Evolutionary conservation across 2,888 invertebrate species (phyloP), one percentile per base, ranked within the genome.

Genomic region (Amaurobius ferox): DNA sequence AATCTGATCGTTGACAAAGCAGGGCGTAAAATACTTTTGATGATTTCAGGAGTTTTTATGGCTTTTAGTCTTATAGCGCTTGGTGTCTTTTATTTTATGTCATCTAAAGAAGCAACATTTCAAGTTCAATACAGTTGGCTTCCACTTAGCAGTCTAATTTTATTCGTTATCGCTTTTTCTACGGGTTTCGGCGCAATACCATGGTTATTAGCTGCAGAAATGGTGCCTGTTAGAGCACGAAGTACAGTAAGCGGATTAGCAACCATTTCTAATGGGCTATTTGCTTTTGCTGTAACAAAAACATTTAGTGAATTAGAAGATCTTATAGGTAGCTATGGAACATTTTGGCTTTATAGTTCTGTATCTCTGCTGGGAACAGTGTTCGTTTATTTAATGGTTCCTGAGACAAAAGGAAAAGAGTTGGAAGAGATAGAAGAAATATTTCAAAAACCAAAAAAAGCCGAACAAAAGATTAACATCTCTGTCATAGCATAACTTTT

Each of bases 351-450:
- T 87, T 98, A 97, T 91, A 94, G 95, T 16, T 90, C 92, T 9
- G 94, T 96, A 89, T 76, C 94, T n/a, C 95, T 95, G 55, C 91
- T 97, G 79, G 92, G 95, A 89, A 98, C 97, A 91, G 95, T 96
- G 7, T 94, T 95, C 91, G 95, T 96, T 5, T 94, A 95, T 90
- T 92, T 95, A 89, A 95, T 94, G 90, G 96, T 98, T 71, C 98
- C 98, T 19, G 98, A 98, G 92, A 98, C 98, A 0, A 95, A 95
- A 90, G 98, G 98, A 29, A 95, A 95, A 91, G 95, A 95, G 89
- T 93, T 98, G 88, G 97, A 98, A 91, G 98, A 98, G 90, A 98
- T 98, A 90, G 96, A 95, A 91, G 74, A 44, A 0, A 16, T 77
- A 30, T 87, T 87, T 74, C 9, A 48, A n/a, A 66, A 68, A 40